phyloP scores from a whole-genome alignment of 2,797 vertebrate genomes.

The Paramormyrops hopkinsi region DNA sequence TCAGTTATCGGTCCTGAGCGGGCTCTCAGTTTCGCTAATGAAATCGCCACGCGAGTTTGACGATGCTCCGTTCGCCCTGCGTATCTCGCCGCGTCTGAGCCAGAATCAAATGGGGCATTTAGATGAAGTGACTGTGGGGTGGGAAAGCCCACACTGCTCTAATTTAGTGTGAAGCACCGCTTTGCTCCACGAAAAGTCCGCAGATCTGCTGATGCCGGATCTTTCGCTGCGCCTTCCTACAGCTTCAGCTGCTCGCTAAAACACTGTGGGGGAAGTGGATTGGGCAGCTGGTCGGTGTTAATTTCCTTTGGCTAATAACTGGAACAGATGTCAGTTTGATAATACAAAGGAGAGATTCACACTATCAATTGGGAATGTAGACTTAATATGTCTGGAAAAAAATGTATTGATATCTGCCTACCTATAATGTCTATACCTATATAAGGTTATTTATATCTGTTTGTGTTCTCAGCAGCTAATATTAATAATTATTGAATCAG shows the following conservation, averaged over 20 bases:
- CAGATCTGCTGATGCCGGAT: background rate
- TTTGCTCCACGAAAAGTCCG: background rate
- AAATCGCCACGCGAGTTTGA: background rate
- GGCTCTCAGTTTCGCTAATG: background rate
- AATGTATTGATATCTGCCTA: background rate
- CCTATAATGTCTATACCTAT: background rate
- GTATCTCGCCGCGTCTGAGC: background rate
- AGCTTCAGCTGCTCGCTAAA: background rate
- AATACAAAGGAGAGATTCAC: background rate
- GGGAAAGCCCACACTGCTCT: background rate
- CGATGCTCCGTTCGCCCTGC: background rate
- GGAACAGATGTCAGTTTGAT: background rate
- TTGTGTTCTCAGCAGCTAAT: background rate
- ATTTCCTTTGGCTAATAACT: background rate
- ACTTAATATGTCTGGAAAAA: background rate
- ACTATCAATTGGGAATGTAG: background rate
- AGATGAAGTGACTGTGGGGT: slow-evolving; percentile 5
- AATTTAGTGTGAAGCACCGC: slow-evolving; percentile 8
- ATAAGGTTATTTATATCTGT: background rate
- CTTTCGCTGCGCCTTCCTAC: background rate
- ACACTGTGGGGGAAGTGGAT: background rate
- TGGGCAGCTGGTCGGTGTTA: background rate
- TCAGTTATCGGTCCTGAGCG: background rate
- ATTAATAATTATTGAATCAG: slow-evolving; percentile 28
- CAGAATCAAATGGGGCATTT: slow-evolving; percentile 7